Evolutionary conservation across 2,888 invertebrate genomes (phyloP).

Genomic region (Drosophila putrida): DNA sequence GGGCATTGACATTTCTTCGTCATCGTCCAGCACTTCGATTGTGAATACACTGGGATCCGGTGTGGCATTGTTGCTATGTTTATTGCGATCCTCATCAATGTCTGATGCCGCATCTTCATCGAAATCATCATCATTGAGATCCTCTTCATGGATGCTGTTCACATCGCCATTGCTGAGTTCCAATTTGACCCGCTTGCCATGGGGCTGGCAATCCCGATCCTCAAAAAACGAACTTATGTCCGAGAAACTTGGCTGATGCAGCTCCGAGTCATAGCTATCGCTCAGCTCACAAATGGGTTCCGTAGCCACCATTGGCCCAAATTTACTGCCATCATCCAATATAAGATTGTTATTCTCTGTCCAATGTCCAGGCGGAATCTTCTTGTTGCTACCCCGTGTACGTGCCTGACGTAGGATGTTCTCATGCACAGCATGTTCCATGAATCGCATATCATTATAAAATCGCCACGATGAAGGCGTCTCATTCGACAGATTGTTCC

Average conservation of each 20-base stretch:
- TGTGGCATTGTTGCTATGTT: constrained; percentile 21
- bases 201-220: constrained; percentile 54
- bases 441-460: constrained; percentile 81
- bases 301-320: constrained; percentile 53
- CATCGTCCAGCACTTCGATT: constrained; percentile 77
- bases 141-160: constrained; percentile 48
- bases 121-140: constrained; percentile 69
- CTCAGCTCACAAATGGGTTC: constrained; percentile 69
- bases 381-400: constrained; percentile 51
- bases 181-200: constrained; percentile 63
- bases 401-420: constrained; percentile 77
- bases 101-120: constrained; percentile 76
- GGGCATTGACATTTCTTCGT: constrained; percentile 62
- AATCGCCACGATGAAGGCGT: constrained; percentile 81
- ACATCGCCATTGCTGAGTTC: constrained; percentile 53
- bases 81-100: constrained; percentile 52
- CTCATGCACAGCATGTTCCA: constrained; percentile 79
- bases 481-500: constrained; percentile 78
- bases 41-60: constrained; percentile 65
- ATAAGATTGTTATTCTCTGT: constrained; percentile 63
- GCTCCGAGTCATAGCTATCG: constrained; percentile 72
- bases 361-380: constrained; percentile 57
- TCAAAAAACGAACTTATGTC: constrained; percentile 78
- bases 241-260: constrained; percentile 79
- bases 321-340: constrained; percentile 50